Base-by-base conservation (phyloP, 2,888 invertebrate species). In the Drosophila mimica region DNA sequence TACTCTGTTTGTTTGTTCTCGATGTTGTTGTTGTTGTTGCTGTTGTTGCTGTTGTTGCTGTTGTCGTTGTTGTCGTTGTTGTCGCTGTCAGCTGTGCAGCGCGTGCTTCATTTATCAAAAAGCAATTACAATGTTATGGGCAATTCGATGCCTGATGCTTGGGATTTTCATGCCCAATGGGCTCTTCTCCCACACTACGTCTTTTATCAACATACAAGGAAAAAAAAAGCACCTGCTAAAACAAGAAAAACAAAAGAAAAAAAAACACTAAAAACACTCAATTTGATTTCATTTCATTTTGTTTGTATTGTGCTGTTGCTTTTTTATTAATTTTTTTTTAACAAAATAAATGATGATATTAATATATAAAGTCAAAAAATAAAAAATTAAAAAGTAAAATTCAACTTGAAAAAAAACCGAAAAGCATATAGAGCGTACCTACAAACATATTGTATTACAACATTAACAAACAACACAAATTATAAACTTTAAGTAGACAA, bases 61-160 rank as follows among this genome's bases (percentile, higher is more conserved):
- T 17, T n/a, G n/a, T 0, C 48, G 68, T 34, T 76, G 71, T 31
- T 76, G 66, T 49, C 71, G 65, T 48, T 71, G 48, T 48, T 56
- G 69, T 17, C 17, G 76, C 88, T 88, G 84, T 85, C 84, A 85
- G 81, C 79, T 85, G 81, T 88, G 85, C 84, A 85, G 86, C 88
- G 88, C 86, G 84, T 88, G 84, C 88, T 85, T 85, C 84, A 85
- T 85, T 85, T 85, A 85, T 85, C 84, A 85, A 85, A 88, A 85
- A 85, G 84, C 84, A 85, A 85, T 85, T 85, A 85, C 84, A 88
- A 85, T 85, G 86, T 88, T 85, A 81, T 88, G 64, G 78, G 74
- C 81, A 81, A 81, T 83, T 83, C 81, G 82, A 84, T 83, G 79
- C 81, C 63, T 70, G 73, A 75, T 71, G 74, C 64, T 51, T 56